These are phyloP conservation scores for Spodoptera exigua DNA, from an alignment of 2,888 invertebrate genomes.

Conservation along the genomic window DNA sequence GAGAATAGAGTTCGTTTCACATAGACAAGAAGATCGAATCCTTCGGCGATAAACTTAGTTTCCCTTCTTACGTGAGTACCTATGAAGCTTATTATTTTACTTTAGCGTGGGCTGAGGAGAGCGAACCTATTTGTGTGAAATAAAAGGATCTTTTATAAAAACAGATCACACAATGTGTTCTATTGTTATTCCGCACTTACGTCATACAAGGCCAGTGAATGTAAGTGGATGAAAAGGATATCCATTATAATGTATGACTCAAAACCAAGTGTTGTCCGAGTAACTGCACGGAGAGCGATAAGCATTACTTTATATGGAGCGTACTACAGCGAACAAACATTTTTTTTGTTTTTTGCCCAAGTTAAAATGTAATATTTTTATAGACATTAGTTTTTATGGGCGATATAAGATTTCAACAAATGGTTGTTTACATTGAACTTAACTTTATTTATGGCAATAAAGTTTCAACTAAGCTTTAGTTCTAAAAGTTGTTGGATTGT, in stretches of 20 bases:
- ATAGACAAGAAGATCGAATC: neutral
- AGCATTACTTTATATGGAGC: constrained; percentile 31
- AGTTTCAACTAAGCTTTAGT: neutral
- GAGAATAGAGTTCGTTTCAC: neutral
- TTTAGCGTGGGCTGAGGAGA: neutral
- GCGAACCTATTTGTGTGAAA: neutral
- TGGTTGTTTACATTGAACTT: constrained; percentile 4
- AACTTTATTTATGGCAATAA: neutral
- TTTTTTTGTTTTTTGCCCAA: constrained; percentile 11
- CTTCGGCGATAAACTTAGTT: neutral
- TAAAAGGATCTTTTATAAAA: constrained; percentile 5
- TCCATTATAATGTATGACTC: constrained; percentile 40
- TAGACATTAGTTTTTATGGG: constrained; percentile 20
- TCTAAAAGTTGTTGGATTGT: neutral
- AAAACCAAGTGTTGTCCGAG: constrained; percentile 28
- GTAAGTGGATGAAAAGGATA: constrained; percentile 32
- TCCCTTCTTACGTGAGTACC: neutral
- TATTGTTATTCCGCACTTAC: constrained; percentile 19
- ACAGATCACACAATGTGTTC: constrained; percentile 2
- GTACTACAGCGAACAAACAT: constrained; percentile 10
- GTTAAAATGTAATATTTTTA: constrained; percentile 21
- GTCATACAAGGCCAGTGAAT: constrained; percentile 35
- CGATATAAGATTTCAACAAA: constrained; percentile 1
- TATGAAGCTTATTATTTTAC: constrained; percentile 4
- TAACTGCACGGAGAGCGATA: constrained; percentile 23